phyloP scores from a whole-genome alignment of 2,888 invertebrate genomes.

The Escarpia spicata region DNA sequence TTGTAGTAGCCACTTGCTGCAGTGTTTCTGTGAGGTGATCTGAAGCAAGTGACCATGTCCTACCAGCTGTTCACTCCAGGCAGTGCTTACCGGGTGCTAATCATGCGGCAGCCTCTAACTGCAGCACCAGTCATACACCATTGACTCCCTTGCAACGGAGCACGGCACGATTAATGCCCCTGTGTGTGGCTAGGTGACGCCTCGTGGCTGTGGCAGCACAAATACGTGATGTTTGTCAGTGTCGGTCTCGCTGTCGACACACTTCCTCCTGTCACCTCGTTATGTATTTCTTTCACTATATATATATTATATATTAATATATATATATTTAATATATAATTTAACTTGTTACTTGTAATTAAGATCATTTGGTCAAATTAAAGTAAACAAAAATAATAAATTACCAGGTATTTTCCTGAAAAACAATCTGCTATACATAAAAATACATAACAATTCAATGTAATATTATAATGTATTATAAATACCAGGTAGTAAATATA shows the following conservation, averaged over 20 bases:
- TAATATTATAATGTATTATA: too few species aligned
- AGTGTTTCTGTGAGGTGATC: conserved; percentile 2
- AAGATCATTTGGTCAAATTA: too few species aligned
- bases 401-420: too few species aligned
- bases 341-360: too few species aligned
- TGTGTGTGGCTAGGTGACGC: neutral
- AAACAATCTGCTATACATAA: too few species aligned
- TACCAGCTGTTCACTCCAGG: neutral
- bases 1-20: neutral
- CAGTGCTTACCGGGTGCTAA: neutral
- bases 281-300: too few species aligned
- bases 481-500: too few species aligned
- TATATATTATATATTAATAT: too few species aligned
- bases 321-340: too few species aligned
- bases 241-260: neutral
- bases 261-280: neutral
- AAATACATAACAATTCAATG: too few species aligned
- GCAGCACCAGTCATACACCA: neutral
- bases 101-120: neutral
- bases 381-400: too few species aligned
- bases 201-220: neutral
- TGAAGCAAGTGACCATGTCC: conserved; percentile 5
- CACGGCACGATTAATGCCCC: neutral
- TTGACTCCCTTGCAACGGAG: neutral
- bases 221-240: neutral